Conservation (phyloP, 2,113 vertebrate species). For the Macquaria ambigua region DNA sequence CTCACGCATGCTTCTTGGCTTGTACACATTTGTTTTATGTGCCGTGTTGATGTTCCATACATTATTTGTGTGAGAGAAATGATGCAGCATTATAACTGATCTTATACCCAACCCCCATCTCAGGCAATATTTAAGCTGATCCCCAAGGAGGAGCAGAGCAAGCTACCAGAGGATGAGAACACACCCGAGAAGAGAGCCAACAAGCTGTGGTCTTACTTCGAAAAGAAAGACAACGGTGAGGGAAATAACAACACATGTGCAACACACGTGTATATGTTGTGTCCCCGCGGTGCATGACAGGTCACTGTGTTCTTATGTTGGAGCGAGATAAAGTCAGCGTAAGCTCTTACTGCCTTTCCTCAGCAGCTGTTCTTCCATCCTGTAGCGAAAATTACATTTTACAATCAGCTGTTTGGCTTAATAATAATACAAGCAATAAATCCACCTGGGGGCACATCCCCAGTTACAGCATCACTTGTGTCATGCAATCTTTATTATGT, state of each 20-base stretch:
- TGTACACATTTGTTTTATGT: constrained; percentile 1
- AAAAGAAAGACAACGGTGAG: constrained; percentile 90
- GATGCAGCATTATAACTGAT: constrained; percentile 30
- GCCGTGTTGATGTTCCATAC: not conserved
- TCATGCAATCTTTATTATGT: constrained; percentile 55
- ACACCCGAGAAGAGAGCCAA: constrained; percentile 90
- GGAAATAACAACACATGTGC: not conserved
- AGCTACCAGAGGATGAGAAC: constrained; percentile 89
- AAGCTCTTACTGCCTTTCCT: constrained; percentile 52
- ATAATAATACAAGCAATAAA: constrained; percentile 52
- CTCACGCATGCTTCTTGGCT: not conserved
- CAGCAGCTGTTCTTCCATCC: constrained; percentile 60
- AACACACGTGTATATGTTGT: not conserved
- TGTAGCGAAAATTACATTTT: constrained; percentile 59
- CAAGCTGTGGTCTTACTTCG: constrained; percentile 91
- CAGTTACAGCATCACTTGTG: constrained; percentile 38
- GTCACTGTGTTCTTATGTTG: constrained; percentile 3
- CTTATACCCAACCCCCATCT: constrained; percentile 37
- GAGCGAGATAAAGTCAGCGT: constrained; percentile 21
- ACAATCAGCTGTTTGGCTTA: constrained; percentile 63
- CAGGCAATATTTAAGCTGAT: constrained; percentile 95
- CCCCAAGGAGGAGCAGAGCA: constrained; percentile 85
- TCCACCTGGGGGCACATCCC: constrained; percentile 59
- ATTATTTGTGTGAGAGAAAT: constrained; percentile 39
- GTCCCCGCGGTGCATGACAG: not conserved